Base-by-base conservation (phyloP, 2,113 vertebrate species). In the Coracopsis vasa region DNA sequence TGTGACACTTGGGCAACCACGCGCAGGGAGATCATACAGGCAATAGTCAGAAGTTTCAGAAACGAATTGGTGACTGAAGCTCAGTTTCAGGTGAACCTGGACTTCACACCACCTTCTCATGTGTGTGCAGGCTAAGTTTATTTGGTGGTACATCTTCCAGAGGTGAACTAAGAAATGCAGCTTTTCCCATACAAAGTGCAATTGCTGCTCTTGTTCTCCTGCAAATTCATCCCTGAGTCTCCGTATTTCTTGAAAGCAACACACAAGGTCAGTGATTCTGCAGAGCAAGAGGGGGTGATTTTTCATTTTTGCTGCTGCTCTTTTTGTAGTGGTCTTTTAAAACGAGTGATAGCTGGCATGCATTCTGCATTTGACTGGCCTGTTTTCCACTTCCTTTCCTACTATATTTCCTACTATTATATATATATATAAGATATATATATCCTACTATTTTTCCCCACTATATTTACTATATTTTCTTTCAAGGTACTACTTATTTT, bases 191-290 rank as follows among this genome's bases (percentile, higher is more conserved):
- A 61, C 62, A 33, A 72, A 62, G 33, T 25, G 42, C 16, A 78
- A 29, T 16, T 42, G 13, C 5, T 79, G 16, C 19, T 80, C 31
- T 47, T 54, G 28, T 24, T 35, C 11, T 60, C 41, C 35, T 12
- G 24, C 5, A 61, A 77, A 66, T 53, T 58, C 37, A 77, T 15
- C 16, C 17, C 27, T 45, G 41, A 73, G 8, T 11, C 41, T 20
- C 7, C 18, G 21, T 13, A 67, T 28, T 12, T 78, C 27, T 78
- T 62, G 42, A 54, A 95, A 83, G 27, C 11, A 54, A 14, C 23
- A 27, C 0, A 0, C 35, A 28, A 62, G n/a, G 39, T 47, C 53
- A 48, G 37, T 10, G 42, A 37, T 10, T 39, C 11, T 35, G 44
- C 17, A 70, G 51, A 50, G 17, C 66, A 86, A 53, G 10, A 50